Evolutionary conservation across 2,113 vertebrate species (phyloP), one percentile per base, ranked within the genome.

Genomic region (Tragelaphus imberbis): DNA sequence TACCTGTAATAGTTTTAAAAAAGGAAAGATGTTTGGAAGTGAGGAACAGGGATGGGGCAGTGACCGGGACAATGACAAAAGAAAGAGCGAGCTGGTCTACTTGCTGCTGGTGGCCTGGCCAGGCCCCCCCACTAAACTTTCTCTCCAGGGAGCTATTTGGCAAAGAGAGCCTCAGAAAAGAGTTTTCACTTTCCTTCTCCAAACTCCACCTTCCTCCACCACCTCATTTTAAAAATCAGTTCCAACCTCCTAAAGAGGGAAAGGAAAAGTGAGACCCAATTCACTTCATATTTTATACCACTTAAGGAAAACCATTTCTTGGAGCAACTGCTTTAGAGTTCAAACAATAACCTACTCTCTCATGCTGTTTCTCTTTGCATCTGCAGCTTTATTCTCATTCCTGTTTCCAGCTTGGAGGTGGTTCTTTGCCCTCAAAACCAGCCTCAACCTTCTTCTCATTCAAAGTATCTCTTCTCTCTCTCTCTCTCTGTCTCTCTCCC

Each of bases 251-350:
- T 92, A 77, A 97, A 96, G 90, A 97, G 75, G 90, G 56, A 97
- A 96, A 98, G 53, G 75, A 90, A 96, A 92, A 95, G 81, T 63
- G 51, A 96, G 97, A 84, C 68, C 40, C 33, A 79, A 51, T 75
- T 81, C 61, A 33, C 82, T 88, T 58, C 79, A 59, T 85, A 75
- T 97, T 98, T 95, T 30, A 88, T 87, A 75, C 94, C 95, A 81
- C 91, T 95, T 92, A 95, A 95, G 97, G 97, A 96, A 97, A 98
- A 96, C 58, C n/a, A 81, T n/a, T 84, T 95, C 80, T 88, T 84
- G 33, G 71, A 90, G 87, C 7, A 9, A 95, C 91, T 33, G 68
- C 9, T 81, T 84, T 58, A n/a, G n/a, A 93, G 40, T 92, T 92
- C 87, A 82, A 51, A 88, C 80, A 53, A 88, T 30, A 86, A 95